Evolutionary conservation across 2,888 invertebrate genomes (phyloP), one percentile per base, ranked within the genome.

Genomic region (Salticus scenicus): DNA sequence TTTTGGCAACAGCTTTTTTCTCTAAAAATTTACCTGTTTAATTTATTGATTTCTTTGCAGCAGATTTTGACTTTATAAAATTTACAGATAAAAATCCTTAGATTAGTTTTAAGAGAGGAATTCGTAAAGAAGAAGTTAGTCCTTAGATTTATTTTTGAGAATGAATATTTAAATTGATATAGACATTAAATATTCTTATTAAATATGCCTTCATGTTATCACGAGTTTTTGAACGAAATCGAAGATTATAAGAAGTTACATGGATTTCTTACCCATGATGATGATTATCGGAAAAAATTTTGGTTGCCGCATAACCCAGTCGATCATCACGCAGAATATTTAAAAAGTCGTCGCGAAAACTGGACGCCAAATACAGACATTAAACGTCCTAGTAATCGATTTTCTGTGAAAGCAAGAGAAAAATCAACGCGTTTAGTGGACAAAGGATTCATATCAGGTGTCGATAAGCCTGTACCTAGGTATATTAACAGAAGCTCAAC

Each of bases 241-340:
- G 7, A 28, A 1, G 27, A 20, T 28, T 57, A 81, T 27, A 81
- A 81, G n/a, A 24, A 20, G 10, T 8, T 31, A 17, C 74, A 69
- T 30, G 81, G 81, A n/a, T 28, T 74, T 17, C 42, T 28, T 31
- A 66, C 73, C 5, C 10, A 28, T 27, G 81, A 81, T 30, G 81
- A 81, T 42, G 73, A 74, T n/a, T 81, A 81, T 30, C 73, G 74
- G 0, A 74, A 69, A 63, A 74, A 28, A 28, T 63, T 73, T 14
- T 81, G 81, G 81, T 14, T 81, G 10, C 74, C 81, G 0, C 69
- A 69, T 41, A 2, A 30, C 1, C 69, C 74, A 1, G 7, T 20
- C 10, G 57, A 81, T 63, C 51, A 69, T n/a, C n/a, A 63, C 41
- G 41, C 10, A 8, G 2, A 30, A 0, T 28, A 33, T 5, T 24